These are phyloP conservation scores for Myiozetetes cayanensis DNA, from an alignment of 2,113 vertebrate genomes.

Conservation along the genomic window DNA sequence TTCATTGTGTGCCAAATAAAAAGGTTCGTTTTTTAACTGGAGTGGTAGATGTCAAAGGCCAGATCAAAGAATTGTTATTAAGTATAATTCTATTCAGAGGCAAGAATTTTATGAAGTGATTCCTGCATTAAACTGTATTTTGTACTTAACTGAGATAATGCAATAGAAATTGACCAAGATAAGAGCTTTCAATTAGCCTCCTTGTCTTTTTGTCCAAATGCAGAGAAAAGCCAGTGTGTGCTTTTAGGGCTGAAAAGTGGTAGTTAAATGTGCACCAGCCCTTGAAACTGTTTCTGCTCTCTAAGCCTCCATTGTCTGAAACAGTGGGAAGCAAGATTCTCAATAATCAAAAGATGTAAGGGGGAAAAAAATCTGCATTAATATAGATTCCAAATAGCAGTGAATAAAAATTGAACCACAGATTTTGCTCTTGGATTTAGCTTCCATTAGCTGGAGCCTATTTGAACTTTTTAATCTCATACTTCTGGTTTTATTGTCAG, in stretches of 20 bases:
- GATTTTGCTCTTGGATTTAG: conserved; percentile 21
- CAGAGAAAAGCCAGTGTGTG: conserved; percentile 41
- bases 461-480: neutral
- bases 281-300: conserved; percentile 34
- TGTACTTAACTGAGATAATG: conserved; percentile 25
- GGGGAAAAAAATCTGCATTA: neutral
- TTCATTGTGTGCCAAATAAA: neutral
- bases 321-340: conserved; percentile 34
- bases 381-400: conserved; percentile 8
- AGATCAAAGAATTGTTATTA: neutral
- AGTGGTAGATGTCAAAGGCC: neutral
- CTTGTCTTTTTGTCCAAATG: conserved; percentile 14
- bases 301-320: conserved; percentile 50
- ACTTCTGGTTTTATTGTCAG: conserved; percentile 1
- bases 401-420: neutral
- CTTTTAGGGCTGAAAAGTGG: conserved; percentile 5
- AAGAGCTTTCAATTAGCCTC: conserved; percentile 50
- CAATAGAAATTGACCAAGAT: conserved; percentile 5
- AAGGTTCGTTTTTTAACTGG: neutral
- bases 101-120: neutral
- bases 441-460: neutral
- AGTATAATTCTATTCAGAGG: neutral
- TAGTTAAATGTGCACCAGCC: neutral
- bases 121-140: neutral
- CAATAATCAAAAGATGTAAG: neutral